Evolutionary conservation across 2,888 invertebrate species (phyloP).

Genomic region (Melanchra persicariae): DNA sequence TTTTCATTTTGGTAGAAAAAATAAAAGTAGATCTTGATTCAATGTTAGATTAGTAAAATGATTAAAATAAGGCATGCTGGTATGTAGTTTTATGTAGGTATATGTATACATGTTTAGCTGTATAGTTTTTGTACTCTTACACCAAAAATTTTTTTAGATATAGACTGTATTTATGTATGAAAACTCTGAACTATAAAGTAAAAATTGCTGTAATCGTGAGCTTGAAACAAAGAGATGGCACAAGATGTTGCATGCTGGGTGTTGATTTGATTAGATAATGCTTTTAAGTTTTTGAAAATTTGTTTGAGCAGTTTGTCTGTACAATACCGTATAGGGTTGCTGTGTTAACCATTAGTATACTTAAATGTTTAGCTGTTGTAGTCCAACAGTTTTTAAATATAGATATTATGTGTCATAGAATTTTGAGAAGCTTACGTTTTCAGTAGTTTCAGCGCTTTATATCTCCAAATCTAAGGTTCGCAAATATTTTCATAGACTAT

Average conservation of each 20-base stretch:
- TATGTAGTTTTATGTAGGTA: conserved; percentile 40
- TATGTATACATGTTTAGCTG: conserved; percentile 33
- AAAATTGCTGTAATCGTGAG: too few species aligned
- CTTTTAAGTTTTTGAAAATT: conserved; percentile 7
- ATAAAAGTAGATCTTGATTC: neutral
- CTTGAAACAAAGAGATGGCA: too few species aligned
- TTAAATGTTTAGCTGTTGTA: neutral
- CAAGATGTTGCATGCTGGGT: conserved; percentile 39
- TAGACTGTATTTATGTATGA: conserved; percentile 14
- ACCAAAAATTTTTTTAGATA: neutral
- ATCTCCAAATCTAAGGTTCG: neutral
- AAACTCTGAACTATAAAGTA: too few species aligned
- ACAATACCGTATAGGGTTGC: neutral
- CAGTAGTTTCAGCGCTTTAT: neutral
- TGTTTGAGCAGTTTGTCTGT: neutral
- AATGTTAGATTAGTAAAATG: conserved; percentile 15
- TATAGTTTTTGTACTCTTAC: neutral
- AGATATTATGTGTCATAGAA: neutral
- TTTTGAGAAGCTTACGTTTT: neutral
- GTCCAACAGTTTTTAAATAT: neutral
- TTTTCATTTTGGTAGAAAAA: conserved; percentile 42
- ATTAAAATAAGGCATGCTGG: conserved; percentile 42
- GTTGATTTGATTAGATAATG: neutral
- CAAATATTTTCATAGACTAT: conserved; percentile 25
- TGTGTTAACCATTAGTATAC: too few species aligned